These are phyloP conservation scores for Barbus barbus DNA, from an alignment of 2,113 vertebrate genomes.

Conservation along the genomic window DNA sequence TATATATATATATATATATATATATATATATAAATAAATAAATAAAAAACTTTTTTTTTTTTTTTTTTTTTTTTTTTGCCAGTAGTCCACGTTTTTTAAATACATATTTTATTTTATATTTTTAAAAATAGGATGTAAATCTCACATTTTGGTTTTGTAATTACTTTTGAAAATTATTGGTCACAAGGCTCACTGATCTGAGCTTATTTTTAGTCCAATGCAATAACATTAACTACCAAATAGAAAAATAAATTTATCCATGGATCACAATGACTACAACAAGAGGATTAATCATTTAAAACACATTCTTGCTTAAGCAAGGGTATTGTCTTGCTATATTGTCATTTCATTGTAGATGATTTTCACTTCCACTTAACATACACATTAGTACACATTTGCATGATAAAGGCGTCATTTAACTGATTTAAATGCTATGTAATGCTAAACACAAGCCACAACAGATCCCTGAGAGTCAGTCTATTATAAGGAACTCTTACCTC, in stretches of 20 bases:
- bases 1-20: too few relatives aligned
- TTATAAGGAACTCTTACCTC: conserved; percentile 71
- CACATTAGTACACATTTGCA: background rate
- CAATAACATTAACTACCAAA: background rate
- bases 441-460: conserved; percentile 6
- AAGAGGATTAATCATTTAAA: background rate
- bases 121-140: too few relatives aligned
- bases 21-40: too few relatives aligned
- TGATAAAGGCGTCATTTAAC: background rate
- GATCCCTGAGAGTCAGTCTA: background rate
- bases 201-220: background rate
- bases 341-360: background rate
- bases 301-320: background rate
- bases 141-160: too few relatives aligned
- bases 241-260: background rate
- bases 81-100: too few relatives aligned
- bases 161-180: too few relatives aligned
- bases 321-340: background rate
- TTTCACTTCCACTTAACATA: conserved; percentile 1
- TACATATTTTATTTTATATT: too few relatives aligned
- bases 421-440: background rate
- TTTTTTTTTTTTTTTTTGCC: too few relatives aligned
- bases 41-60: too few relatives aligned
- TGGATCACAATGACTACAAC: background rate
- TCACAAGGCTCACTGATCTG: too few relatives aligned